Base-by-base conservation (phyloP, 2,888 invertebrate species). In the Euzetes globulus region DNA sequence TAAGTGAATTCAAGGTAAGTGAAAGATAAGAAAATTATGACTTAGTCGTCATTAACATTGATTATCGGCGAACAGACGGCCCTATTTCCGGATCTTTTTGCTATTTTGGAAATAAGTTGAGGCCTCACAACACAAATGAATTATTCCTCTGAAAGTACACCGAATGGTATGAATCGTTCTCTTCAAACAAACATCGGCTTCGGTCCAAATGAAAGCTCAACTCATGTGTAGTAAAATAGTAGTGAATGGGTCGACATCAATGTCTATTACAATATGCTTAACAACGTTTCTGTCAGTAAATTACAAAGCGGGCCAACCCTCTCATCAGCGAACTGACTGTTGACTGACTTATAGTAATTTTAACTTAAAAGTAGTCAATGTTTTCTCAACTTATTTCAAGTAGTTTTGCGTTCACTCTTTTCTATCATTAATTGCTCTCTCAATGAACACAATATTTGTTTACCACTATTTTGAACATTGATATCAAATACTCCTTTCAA, bases 1-100 rank as follows among this genome's bases (percentile, higher is more conserved):
- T 60, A 60, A 60, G 60, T 41, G 68, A 68, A 41, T 68, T 68
- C 22, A 68, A 68, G 68, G 68, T 68, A 68, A 68, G n/a, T 68
- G 68, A 68, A 29, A 68, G 68, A 68, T 68, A 68, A 68, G 41
- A 68, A 68, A 68, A 68, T 68, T 68, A 19, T 41, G 68, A 68
- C 11, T 60, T 41, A 41, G 68, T 15, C 68, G 45, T 68, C 68
- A 68, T 68, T 68, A 68, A 41, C 68, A 41, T 55, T 68, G 68
- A 68, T 68, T 68, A 41, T 41, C 41, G 13, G 41, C 68, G 22
- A 22, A 22, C 11, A 68, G 68, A 68, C 68, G 68, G 41, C 68
- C 37, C 68, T 68, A 68, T 68, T 68, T 68, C 68, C 68, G 68
- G 68, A 68, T 68, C 68, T 68, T 68, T 68, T 68, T 63, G 68